Evolutionary conservation across 2,888 invertebrate species (phyloP).

Genomic region (Metallyticus violacea): DNA sequence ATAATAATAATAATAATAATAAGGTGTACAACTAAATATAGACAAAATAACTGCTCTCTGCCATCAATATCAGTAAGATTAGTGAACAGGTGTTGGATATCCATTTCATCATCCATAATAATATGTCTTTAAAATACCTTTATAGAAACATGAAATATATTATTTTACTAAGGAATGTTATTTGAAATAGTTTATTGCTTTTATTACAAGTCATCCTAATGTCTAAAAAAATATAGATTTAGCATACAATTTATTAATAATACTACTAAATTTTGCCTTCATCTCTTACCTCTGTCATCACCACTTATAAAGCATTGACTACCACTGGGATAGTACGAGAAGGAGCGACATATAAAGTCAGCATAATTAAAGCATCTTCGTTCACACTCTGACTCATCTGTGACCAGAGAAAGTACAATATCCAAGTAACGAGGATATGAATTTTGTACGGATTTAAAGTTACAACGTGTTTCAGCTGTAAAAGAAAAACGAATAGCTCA

Average conservation of each 20-base stretch:
- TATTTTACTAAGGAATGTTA: neutral
- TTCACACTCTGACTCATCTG: slow-evolving; percentile 45
- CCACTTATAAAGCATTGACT: slow-evolving; percentile 48
- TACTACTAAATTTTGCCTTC: neutral
- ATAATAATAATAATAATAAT: too few species aligned
- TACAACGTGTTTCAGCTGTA: slow-evolving; percentile 40
- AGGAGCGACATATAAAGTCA: slow-evolving; percentile 47
- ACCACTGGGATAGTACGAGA: slow-evolving; percentile 45
- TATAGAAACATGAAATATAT: neutral
- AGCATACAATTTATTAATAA: neutral
- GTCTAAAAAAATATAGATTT: too few species aligned
- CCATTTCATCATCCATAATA: too few species aligned
- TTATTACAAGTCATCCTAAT: too few species aligned
- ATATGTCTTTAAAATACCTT: too few species aligned
- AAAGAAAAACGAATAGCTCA: slow-evolving; percentile 16
- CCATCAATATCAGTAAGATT: too few species aligned
- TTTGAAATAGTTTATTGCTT: too few species aligned
- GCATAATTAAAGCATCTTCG: slow-evolving; percentile 43
- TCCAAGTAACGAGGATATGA: slow-evolving; percentile 44
- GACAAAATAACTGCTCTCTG: too few species aligned
- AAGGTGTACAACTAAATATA: too few species aligned
- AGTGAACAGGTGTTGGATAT: too few species aligned
- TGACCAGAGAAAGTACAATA: slow-evolving; percentile 42
- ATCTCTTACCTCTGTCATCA: slow-evolving; percentile 43
- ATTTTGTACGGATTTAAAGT: slow-evolving; percentile 40